Evolutionary conservation across 2,888 invertebrate species (phyloP).

Genomic region (Venusia cambrica): DNA sequence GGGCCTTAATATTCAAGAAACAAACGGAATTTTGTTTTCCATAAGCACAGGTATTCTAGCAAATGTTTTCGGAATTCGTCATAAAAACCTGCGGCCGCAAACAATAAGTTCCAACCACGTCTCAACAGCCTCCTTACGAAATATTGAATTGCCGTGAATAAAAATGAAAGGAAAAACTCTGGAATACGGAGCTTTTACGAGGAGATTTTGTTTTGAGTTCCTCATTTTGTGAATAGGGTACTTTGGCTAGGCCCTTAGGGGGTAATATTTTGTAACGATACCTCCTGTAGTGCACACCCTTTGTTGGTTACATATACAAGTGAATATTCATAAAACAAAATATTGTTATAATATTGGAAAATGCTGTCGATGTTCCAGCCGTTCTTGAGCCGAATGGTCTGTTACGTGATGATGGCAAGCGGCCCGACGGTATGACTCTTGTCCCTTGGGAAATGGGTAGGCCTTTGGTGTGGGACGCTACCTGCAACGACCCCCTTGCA

Average conservation of each 20-base stretch:
- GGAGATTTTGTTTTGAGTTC: constrained; percentile 18
- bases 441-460: too few species aligned
- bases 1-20: too few species aligned
- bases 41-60: constrained; percentile 13
- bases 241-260: constrained; percentile 11
- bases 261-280: constrained; percentile 13
- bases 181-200: constrained; percentile 14
- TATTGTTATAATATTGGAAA: too few species aligned
- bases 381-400: too few species aligned
- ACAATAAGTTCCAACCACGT: constrained; percentile 23
- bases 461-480: too few species aligned
- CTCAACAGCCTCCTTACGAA: constrained; percentile 21
- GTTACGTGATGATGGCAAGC: too few species aligned
- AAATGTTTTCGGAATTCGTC: constrained; percentile 14
- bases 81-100: constrained; percentile 17
- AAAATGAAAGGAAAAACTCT: constrained; percentile 16
- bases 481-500: too few species aligned
- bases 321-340: constrained; percentile 8
- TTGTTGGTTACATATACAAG: constrained; percentile 9
- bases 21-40: constrained; percentile 9
- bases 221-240: constrained; percentile 18
- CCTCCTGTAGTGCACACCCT: constrained; percentile 2
- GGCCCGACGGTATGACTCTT: too few species aligned
- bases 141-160: constrained; percentile 24
- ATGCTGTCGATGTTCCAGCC: too few species aligned